Percentiles rank a stretch among this genome's conserved stretches.
Conservation (phyloP, 2,113 vertebrate species). For the Pterocles burchelli region DNA sequence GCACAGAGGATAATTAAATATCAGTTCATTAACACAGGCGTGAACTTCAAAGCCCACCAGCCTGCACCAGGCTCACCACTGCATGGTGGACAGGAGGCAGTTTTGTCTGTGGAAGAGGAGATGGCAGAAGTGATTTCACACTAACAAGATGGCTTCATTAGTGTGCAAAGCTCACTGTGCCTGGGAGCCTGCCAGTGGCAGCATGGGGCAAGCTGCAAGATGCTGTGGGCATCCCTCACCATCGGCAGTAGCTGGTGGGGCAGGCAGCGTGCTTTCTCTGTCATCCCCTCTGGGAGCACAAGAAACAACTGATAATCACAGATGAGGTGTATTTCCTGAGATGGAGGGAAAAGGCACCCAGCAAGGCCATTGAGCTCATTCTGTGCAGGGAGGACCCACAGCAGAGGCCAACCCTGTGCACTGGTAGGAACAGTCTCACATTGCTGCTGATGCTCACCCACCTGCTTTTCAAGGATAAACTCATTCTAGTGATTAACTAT, state of each 20-base stretch:
- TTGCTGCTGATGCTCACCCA: background rate
- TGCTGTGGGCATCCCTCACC: background rate
- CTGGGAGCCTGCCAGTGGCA: background rate
- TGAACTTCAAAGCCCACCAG: too few relatives aligned
- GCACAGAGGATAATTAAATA: background rate
- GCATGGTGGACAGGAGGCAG: background rate
- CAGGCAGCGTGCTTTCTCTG: background rate
- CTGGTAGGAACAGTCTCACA: background rate
- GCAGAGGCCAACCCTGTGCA: background rate
- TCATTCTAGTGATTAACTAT: background rate
- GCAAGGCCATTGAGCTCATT: rapidly evolving
- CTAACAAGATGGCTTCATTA: background rate
- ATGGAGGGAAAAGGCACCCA: too few relatives aligned
- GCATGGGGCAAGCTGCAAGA: background rate
- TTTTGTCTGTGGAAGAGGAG: background rate
- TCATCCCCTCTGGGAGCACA: rapidly evolving
- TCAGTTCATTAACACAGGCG: too few relatives aligned
- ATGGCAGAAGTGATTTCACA: background rate
- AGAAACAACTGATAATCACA: rapidly evolving
- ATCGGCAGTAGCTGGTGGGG: background rate
- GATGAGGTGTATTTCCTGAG: too few relatives aligned
- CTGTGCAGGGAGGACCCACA: background rate
- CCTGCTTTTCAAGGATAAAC: background rate
- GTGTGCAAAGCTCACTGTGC: rapidly evolving
- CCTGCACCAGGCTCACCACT: background rate